A percentile compares a stretch with the other conserved stretches of the same genome.
Conservation (phyloP, 2,888 invertebrate species). For the Rugalucina vietnamica region DNA sequence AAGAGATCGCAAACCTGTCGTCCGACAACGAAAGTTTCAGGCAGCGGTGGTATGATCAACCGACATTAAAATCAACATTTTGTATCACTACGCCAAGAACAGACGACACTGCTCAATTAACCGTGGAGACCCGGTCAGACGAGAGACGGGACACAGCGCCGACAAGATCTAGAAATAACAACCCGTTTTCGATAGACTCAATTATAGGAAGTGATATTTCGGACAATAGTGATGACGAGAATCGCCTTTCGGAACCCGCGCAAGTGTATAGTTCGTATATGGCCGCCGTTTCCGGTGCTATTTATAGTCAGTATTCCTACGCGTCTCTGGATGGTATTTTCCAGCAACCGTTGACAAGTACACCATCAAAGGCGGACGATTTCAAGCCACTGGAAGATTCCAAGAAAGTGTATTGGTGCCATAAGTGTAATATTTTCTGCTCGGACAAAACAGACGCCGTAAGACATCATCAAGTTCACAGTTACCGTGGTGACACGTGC, state of each 20-base stretch:
- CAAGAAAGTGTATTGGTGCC: conserved; percentile 49
- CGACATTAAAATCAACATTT: not conserved
- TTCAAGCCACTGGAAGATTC: not conserved
- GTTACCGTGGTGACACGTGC: conserved; percentile 25
- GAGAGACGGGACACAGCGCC: not conserved
- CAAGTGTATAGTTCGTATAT: conserved; percentile 26
- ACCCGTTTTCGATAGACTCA: conserved; percentile 50
- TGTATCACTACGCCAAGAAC: not conserved
- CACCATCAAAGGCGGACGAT: not conserved
- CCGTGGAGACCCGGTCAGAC: not conserved
- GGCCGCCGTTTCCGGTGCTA: not conserved
- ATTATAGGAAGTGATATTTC: conserved; percentile 27
- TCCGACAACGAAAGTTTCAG: not conserved
- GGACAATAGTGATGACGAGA: not conserved
- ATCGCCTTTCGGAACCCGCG: conserved; percentile 1
- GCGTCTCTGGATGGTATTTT: not conserved
- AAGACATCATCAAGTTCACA: conserved; percentile 42
- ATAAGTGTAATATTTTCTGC: conserved; percentile 53
- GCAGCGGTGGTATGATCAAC: not conserved
- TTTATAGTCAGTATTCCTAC: conserved; percentile 7
- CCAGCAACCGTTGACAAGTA: conserved; percentile 18
- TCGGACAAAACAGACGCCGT: conserved; percentile 40
- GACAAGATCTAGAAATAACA: not conserved
- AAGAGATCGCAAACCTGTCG: not conserved
- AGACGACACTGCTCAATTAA: conserved; percentile 19